Percentiles rank a stretch among this genome's conserved stretches.
phyloP scores from a whole-genome alignment of 1,140 invertebrate species.

The Aphis gossypii region DNA sequence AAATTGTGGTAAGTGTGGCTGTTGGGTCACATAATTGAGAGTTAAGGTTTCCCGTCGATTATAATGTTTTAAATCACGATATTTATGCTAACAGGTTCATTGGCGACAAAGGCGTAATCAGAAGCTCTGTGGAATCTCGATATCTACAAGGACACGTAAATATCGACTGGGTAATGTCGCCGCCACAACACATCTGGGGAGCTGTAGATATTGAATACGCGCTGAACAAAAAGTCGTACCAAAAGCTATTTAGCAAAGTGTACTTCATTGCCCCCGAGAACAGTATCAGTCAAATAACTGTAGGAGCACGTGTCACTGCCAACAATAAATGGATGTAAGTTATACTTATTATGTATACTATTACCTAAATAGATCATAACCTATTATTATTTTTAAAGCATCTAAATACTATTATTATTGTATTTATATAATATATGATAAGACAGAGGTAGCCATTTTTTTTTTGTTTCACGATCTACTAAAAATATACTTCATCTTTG shows the following conservation, averaged over 20 bases:
- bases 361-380: background rate
- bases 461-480: too few species aligned
- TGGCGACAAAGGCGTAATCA: slow-evolving; percentile 37
- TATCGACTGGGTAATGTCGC: slow-evolving; percentile 40
- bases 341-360: background rate
- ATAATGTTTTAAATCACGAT: background rate
- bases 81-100: background rate
- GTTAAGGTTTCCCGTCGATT: background rate
- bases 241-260: slow-evolving; percentile 36
- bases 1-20: background rate
- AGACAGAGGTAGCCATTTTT: too few species aligned
- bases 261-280: slow-evolving; percentile 50
- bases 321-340: slow-evolving; percentile 53
- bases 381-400: too few species aligned
- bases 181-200: slow-evolving; percentile 44
- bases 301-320: slow-evolving; percentile 28
- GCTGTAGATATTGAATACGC: slow-evolving; percentile 30
- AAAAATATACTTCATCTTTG: too few species aligned
- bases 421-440: too few species aligned
- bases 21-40: background rate
- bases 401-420: too few species aligned
- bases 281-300: slow-evolving; percentile 31
- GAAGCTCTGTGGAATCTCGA: slow-evolving; percentile 45
- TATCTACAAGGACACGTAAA: slow-evolving; percentile 48
- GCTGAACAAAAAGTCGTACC: background rate